These are phyloP conservation scores for Mactromeris polynyma DNA, from an alignment of 2,888 invertebrate species.

Conservation along the genomic window DNA sequence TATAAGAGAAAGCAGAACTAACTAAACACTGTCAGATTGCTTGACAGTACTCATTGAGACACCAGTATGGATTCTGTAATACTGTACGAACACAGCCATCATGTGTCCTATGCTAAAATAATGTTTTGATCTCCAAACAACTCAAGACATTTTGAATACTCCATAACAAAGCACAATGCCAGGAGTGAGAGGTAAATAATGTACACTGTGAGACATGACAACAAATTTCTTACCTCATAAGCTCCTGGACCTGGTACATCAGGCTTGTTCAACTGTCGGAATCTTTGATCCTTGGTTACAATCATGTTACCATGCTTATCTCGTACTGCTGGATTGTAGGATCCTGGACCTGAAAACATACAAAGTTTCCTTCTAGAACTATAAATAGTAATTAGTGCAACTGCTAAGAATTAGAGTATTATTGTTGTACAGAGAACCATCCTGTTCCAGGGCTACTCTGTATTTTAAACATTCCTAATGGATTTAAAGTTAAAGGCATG, in stretches of 20 bases:
- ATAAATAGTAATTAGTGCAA: no score
- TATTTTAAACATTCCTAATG: not conserved
- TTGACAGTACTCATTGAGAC: not conserved
- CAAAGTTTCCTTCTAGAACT: no score
- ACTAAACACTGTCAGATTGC: not conserved
- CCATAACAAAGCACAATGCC: no score
- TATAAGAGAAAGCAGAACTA: not conserved
- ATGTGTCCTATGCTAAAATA: no score
- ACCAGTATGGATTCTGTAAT: not conserved
- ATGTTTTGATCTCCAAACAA: no score
- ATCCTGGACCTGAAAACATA: conserved; percentile 76
- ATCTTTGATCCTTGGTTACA: conserved; percentile 82
- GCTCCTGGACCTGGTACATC: conserved; percentile 86
- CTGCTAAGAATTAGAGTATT: no score
- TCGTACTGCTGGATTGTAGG: conserved; percentile 70
- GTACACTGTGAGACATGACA: no score
- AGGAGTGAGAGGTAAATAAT: no score
- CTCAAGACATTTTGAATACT: no score
- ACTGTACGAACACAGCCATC: no score
- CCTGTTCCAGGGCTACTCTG: not conserved
- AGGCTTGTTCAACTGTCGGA: conserved; percentile 74
- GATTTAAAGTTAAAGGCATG: not conserved
- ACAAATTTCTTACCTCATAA: conserved; percentile 85
- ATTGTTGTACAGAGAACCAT: not conserved
- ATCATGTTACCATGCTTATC: conserved; percentile 81